phyloP scores from a whole-genome alignment of 2,888 invertebrate species.

The Hyposoter didymator region DNA sequence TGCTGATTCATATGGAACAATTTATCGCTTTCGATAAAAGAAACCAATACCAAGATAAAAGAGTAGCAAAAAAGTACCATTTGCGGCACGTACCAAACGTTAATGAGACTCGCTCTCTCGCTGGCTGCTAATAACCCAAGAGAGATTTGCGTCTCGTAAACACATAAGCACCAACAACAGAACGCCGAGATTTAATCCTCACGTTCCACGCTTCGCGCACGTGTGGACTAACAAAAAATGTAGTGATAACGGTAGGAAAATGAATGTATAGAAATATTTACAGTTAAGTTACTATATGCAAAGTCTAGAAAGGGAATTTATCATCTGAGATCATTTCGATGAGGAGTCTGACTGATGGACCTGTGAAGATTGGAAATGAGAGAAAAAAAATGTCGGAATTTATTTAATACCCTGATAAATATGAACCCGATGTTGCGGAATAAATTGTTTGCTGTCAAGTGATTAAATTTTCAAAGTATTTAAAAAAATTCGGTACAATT shows the following conservation, averaged over 20 bases:
- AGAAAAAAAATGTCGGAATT: slow-evolving; percentile 34
- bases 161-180: slow-evolving; percentile 33
- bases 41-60: slow-evolving; percentile 52
- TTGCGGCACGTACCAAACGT: slow-evolving; percentile 68
- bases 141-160: slow-evolving; percentile 45
- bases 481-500: no score
- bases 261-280: slow-evolving; percentile 67
- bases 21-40: slow-evolving; percentile 48
- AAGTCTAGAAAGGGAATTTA: slow-evolving; percentile 70
- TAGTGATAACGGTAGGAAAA: slow-evolving; percentile 76
- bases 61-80: slow-evolving; percentile 60
- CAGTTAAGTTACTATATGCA: slow-evolving; percentile 22
- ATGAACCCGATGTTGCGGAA: no score
- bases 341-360: slow-evolving; percentile 61
- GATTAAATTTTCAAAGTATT: no score
- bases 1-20: slow-evolving; percentile 13
- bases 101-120: slow-evolving; percentile 30
- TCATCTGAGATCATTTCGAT: slow-evolving; percentile 79
- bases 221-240: slow-evolving; percentile 65
- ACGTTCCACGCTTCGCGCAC: not conserved
- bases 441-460: no score
- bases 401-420: no score
- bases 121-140: slow-evolving; percentile 38
- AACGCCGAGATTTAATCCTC: slow-evolving; percentile 28
- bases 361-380: not conserved